These are phyloP conservation scores for Tiphia femorata DNA, from an alignment of 2,888 invertebrate species.

Conservation along the genomic window DNA sequence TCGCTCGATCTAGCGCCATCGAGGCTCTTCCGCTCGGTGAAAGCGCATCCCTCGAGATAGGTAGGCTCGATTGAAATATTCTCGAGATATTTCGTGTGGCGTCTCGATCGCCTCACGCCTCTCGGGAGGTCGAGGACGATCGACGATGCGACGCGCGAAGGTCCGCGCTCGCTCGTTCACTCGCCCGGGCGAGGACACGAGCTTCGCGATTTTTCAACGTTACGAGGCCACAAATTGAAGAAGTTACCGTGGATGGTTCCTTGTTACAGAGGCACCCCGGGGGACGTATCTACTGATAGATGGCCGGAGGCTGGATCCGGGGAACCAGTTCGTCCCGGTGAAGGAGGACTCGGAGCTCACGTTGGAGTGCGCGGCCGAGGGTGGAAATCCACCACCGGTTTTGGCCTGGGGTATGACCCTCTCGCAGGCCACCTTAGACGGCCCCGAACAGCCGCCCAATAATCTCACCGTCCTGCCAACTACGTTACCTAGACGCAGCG, in stretches of 20 bases:
- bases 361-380: constrained; percentile 89
- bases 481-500: constrained; percentile 69
- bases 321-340: constrained; percentile 89
- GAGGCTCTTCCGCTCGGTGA: too few relatives aligned
- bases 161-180: background rate
- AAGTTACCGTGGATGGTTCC: constrained; percentile 30
- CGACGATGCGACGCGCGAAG: background rate
- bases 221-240: constrained; percentile 34
- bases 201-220: constrained; percentile 38
- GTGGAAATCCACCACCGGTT: constrained; percentile 79
- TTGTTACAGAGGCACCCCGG: constrained; percentile 82
- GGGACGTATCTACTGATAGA: constrained; percentile 90
- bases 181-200: background rate
- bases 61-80: too few relatives aligned
- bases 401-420: constrained; percentile 76
- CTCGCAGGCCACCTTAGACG: constrained; percentile 66
- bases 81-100: too few relatives aligned
- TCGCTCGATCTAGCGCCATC: too few relatives aligned
- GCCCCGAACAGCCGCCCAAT: constrained; percentile 64
- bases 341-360: constrained; percentile 86
- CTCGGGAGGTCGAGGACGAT: background rate
- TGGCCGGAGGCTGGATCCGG: constrained; percentile 85
- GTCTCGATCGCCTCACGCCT: too few relatives aligned
- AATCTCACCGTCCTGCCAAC: constrained; percentile 63
- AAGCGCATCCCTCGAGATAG: too few relatives aligned